Conservation (phyloP, 2,797 vertebrate genomes). For the Rhinella marina region DNA sequence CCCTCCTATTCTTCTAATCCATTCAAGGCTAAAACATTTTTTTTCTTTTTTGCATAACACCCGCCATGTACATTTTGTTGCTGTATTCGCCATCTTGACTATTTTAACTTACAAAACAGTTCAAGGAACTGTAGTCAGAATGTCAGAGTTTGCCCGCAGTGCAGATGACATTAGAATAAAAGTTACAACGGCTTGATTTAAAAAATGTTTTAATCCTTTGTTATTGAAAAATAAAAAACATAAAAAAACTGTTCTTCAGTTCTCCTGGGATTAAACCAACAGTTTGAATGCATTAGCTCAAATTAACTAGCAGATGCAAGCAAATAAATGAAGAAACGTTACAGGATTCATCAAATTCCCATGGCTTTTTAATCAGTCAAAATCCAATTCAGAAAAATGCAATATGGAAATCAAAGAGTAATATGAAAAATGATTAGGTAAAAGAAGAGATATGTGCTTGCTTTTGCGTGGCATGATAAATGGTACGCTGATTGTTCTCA, state of each 20-base stretch:
- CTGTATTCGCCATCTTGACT: background rate
- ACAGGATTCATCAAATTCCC: constrained; percentile 43
- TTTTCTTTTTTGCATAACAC: too few relatives aligned
- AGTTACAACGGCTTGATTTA: background rate
- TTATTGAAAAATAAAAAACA: background rate
- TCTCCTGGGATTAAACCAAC: background rate
- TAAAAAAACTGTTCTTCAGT: background rate
- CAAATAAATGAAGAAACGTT: constrained; percentile 38
- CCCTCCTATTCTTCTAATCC: too few relatives aligned
- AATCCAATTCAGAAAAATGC: constrained; percentile 45
- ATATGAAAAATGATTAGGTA: constrained; percentile 44
- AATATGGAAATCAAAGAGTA: constrained; percentile 41
- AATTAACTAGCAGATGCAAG: constrained; percentile 50
- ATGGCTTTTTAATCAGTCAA: constrained; percentile 34
- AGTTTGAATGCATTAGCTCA: constrained; percentile 39
- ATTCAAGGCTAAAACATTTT: too few relatives aligned
- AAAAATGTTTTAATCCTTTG: background rate
- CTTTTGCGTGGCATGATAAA: constrained; percentile 45
- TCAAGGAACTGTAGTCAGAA: background rate
- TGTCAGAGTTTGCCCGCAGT: background rate
- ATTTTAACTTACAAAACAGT: background rate
- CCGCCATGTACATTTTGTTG: background rate
- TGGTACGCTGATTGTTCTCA: constrained; percentile 32
- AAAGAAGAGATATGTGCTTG: constrained; percentile 16
- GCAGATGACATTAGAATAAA: constrained; percentile 31